Conservation (phyloP, 2,888 invertebrate species). For the Gerris lacustris region DNA sequence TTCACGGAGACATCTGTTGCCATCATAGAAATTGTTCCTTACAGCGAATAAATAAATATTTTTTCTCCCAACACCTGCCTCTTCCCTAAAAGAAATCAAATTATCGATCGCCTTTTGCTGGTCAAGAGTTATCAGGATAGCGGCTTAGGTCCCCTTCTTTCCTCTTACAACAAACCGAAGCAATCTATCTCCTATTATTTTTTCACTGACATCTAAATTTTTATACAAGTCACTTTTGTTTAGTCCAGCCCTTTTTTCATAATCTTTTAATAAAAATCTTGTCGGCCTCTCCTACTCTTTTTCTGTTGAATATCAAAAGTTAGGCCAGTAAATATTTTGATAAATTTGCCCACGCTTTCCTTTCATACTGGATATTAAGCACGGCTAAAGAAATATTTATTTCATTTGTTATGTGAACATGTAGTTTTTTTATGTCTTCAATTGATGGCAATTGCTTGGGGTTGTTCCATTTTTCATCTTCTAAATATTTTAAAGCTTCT, state of each 20-base stretch:
- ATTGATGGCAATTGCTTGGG: not conserved
- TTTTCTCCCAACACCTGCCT: no score
- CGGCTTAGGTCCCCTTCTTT: not conserved
- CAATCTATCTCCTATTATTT: not conserved
- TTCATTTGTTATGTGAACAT: not conserved
- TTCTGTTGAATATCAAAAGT: not conserved
- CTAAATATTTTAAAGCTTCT: not conserved
- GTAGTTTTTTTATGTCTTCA: not conserved
- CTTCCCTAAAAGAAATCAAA: not conserved
- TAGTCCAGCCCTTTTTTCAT: not conserved
- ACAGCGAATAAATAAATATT: no score
- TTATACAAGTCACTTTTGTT: not conserved
- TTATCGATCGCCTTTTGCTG: not conserved
- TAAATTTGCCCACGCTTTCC: not conserved
- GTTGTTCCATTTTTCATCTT: not conserved
- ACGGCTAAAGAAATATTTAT: not conserved
- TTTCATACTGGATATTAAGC: not conserved
- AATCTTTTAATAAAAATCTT: not conserved
- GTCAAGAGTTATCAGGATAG: not conserved
- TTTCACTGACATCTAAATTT: not conserved
- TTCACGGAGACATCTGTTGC: no score
- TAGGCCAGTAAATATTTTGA: not conserved
- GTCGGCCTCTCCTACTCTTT: not conserved
- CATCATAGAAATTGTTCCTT: no score
- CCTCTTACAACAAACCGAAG: not conserved